Evolutionary conservation across 2,888 invertebrate genomes (phyloP), one percentile per base, ranked within the genome.

Genomic region (Drosophila paranaensis): DNA sequence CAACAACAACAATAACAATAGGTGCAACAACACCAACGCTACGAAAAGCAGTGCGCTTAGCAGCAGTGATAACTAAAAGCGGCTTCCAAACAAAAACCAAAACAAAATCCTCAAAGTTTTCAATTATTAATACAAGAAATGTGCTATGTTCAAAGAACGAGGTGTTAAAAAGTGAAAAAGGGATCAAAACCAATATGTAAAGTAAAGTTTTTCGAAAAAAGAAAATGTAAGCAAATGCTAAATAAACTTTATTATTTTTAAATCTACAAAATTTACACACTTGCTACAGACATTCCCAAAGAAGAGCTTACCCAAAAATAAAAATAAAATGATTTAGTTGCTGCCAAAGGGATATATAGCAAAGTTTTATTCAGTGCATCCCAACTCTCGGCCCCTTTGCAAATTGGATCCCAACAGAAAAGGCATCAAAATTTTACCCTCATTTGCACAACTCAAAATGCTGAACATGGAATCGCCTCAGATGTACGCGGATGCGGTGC

Each of bases 401-500:
- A 50, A 56, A 53, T 67, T 64, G 69, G 63, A 66, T 71, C 57
- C 46, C 43, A 50, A 54, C 20, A 30, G 46, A 73, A 84, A 89
- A 90, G 64, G 90, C 76, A 89, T 88, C 87, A 91, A 91, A 71
- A 91, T 91, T 91, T 88, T 91, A 85, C 91, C 91, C 82, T 91
- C 91, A 82, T 91, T 91, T 74, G 69, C 79, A 33, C 89, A 91
- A 76, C 79, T 91, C 72, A 91, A 91, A 87, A 92, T 92, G 92
- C 91, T 92, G 83, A 92, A 91, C 90, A 93, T 93, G 93, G 93
- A 93, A 89, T 93, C 93, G 82, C 93, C 93, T 72, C 93, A 93
- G 90, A 93, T 93, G 93, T 93, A 93, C 90, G 93, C 87, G 84
- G 83, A 93, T 77, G 92, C 92, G 83, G 92, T 93, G 88, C 93